These are phyloP conservation scores for Meliscaeva auricollis DNA, from an alignment of 2,888 invertebrate genomes.

Conservation along the genomic window DNA sequence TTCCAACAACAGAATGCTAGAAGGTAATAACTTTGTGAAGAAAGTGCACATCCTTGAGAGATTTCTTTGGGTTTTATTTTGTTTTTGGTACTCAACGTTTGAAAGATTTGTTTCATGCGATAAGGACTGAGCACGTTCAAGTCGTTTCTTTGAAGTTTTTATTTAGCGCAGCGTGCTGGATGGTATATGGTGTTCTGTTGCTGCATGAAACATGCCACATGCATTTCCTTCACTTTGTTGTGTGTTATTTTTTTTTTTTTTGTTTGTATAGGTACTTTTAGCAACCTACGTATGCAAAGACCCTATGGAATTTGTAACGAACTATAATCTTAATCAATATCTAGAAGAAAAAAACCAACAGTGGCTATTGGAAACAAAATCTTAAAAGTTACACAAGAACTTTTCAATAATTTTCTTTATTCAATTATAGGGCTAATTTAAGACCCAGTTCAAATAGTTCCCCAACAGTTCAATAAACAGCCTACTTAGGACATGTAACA, in stretches of 20 bases:
- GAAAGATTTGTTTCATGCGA: constrained; percentile 66
- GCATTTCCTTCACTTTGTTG: constrained; percentile 31
- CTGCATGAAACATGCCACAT: constrained; percentile 26
- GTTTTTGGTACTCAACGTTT: constrained; percentile 54
- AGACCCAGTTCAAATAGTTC: too few relatives aligned
- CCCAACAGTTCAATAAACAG: too few relatives aligned
- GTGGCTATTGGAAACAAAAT: too few relatives aligned
- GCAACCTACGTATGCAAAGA: too few relatives aligned
- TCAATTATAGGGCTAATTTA: too few relatives aligned
- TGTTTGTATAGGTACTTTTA: too few relatives aligned
- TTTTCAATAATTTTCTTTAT: too few relatives aligned
- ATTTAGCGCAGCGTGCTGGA: constrained; percentile 22
- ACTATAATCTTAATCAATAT: too few relatives aligned
- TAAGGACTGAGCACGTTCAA: constrained; percentile 65
- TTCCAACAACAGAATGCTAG: constrained; percentile 32
- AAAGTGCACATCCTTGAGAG: constrained; percentile 68
- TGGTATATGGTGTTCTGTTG: constrained; percentile 17
- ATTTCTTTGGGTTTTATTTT: constrained; percentile 59
- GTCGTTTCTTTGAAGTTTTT: constrained; percentile 68
- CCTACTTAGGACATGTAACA: too few relatives aligned
- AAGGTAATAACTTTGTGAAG: constrained; percentile 67
- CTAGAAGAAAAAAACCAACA: too few relatives aligned
- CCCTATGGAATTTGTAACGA: too few relatives aligned
- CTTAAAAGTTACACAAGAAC: too few relatives aligned
- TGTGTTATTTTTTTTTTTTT: neutral